phyloP scores from a whole-genome alignment of 23 tunicate species.

The Diplosoma virens region DNA sequence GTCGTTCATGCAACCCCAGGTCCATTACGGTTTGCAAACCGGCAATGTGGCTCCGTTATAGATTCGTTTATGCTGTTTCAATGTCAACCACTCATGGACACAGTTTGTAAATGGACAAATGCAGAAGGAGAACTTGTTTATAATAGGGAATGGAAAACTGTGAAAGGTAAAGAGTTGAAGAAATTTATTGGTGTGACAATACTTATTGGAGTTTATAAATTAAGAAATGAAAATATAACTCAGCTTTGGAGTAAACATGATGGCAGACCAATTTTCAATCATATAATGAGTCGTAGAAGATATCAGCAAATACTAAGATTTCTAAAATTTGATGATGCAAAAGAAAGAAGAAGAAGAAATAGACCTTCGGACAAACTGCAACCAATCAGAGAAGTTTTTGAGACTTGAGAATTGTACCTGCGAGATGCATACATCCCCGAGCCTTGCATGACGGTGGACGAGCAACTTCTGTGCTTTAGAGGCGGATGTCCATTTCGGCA shows the following conservation, averaged over 20 bases:
- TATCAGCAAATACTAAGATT: constrained; percentile 32
- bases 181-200: constrained; percentile 24
- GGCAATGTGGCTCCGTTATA: too few relatives aligned
- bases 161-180: constrained; percentile 10
- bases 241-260: constrained; percentile 38
- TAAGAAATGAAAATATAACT: constrained; percentile 22
- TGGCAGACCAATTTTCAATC: constrained; percentile 27
- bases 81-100: too few relatives aligned
- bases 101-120: too few relatives aligned
- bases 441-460: constrained; percentile 22
- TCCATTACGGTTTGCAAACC: too few relatives aligned
- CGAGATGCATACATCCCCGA: constrained; percentile 39
- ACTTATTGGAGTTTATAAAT: constrained; percentile 24
- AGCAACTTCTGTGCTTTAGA: constrained; percentile 23
- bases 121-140: too few relatives aligned
- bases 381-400: constrained; percentile 31
- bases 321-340: constrained; percentile 28
- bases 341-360: constrained; percentile 21
- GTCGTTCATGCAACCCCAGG: too few relatives aligned
- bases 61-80: too few relatives aligned
- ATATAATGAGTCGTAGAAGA: constrained; percentile 15
- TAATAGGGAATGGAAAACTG: too few relatives aligned
- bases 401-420: constrained; percentile 8
- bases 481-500: constrained; percentile 30
- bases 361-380: constrained; percentile 30